phyloP scores from a whole-genome alignment of 2,113 vertebrate genomes.

The Syrmaticus mikado region DNA sequence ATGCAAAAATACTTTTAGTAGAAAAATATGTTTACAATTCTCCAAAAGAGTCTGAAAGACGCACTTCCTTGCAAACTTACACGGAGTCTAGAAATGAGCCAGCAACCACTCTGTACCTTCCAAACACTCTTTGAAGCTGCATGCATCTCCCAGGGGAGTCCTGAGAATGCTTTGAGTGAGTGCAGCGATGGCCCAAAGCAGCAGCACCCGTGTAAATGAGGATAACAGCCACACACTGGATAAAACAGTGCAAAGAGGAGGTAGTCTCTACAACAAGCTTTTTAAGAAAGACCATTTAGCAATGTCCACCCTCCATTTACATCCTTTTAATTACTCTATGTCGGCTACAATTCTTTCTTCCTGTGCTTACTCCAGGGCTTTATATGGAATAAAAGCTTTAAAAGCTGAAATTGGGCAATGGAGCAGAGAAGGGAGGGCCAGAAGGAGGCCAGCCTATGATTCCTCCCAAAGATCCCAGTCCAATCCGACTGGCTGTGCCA shows the following conservation, averaged over 20 bases:
- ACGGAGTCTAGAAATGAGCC: not conserved
- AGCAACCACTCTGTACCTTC: not conserved
- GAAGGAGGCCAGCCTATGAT: not conserved
- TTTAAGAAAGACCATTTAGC: not conserved
- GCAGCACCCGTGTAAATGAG: not conserved
- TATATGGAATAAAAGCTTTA: not conserved
- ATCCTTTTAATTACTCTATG: not conserved
- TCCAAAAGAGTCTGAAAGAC: constrained; percentile 29
- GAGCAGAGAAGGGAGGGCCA: not conserved
- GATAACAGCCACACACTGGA: not conserved
- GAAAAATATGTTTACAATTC: constrained; percentile 55
- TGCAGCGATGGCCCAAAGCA: not conserved
- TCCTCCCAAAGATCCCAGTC: not conserved
- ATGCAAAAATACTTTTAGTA: constrained; percentile 49
- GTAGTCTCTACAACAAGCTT: not conserved
- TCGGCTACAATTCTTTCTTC: not conserved
- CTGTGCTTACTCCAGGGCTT: not conserved
- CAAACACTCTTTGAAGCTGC: not conserved
- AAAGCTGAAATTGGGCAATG: not conserved
- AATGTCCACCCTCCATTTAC: not conserved
- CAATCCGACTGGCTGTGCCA: not conserved
- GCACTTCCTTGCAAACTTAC: not conserved
- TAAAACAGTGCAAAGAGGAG: not conserved
- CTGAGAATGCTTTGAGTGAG: not conserved
- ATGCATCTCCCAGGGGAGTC: not conserved